Evolutionary conservation across 2,888 invertebrate genomes (phyloP).

Genomic region (Gryllus longicercus): DNA sequence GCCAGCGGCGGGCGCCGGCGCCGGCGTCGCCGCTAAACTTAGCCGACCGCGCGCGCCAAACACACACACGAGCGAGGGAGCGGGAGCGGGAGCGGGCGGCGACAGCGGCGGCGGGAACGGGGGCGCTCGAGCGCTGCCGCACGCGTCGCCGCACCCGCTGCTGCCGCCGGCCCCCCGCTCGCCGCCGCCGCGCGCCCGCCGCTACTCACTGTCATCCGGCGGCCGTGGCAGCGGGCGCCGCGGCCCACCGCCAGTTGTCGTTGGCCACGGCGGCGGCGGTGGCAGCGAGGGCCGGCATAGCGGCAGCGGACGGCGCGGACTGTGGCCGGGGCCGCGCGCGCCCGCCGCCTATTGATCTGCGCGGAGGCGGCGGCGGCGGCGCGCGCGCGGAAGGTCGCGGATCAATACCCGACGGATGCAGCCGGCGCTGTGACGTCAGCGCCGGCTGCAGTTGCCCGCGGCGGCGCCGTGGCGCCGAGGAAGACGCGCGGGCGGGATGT

Average conservation of each 20-base stretch:
- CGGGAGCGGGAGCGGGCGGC: not conserved
- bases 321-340: not conserved
- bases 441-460: constrained; percentile 4
- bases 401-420: constrained; percentile 22
- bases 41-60: not conserved
- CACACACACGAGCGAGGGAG: no score
- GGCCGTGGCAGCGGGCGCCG: constrained; percentile 34
- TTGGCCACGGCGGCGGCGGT: constrained; percentile 25
- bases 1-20: not conserved
- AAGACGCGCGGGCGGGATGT: not conserved
- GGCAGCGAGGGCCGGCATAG: constrained; percentile 36
- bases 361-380: constrained; percentile 21
- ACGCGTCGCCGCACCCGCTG: not conserved
- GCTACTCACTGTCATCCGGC: not conserved
- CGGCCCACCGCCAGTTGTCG: constrained; percentile 20
- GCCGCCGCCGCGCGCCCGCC: not conserved
- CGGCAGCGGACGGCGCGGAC: constrained; percentile 35
- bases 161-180: not conserved
- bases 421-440: constrained; percentile 20
- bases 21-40: not conserved
- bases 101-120: not conserved
- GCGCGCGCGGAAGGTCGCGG: constrained; percentile 18
- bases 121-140: not conserved
- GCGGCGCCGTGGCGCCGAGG: constrained; percentile 20
- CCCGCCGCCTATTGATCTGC: not conserved